Evolutionary conservation across 2,888 invertebrate genomes (phyloP).

Genomic region (Drosophila birchii): DNA sequence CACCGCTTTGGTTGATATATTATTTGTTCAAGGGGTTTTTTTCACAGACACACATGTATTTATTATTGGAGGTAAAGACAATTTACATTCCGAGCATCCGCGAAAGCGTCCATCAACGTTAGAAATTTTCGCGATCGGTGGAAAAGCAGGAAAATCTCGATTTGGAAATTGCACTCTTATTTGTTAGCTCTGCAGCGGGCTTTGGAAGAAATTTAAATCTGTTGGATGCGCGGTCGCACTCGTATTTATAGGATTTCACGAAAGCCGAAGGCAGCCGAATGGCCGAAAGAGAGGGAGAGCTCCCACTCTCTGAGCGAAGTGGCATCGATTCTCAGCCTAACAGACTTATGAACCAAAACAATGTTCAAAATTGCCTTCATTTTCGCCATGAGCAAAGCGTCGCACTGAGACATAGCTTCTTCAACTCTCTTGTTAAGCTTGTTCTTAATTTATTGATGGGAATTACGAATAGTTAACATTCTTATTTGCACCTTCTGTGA

Average conservation of each 20-base stretch:
- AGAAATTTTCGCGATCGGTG: conserved; percentile 3
- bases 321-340: not conserved
- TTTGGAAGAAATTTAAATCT: conserved; percentile 2
- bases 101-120: not conserved
- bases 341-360: not conserved
- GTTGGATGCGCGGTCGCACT: not conserved
- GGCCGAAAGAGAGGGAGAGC: not conserved
- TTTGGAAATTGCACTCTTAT: not conserved
- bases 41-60: conserved; percentile 25
- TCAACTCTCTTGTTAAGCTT: not conserved
- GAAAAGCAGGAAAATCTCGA: not conserved
- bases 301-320: not conserved
- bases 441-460: not conserved
- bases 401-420: too few species aligned
- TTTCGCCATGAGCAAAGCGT: too few species aligned
- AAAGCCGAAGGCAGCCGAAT: conserved; percentile 1
- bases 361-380: not conserved
- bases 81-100: not conserved
- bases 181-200: not conserved
- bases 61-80: not conserved
- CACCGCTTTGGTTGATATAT: conserved; percentile 7
- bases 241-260: conserved; percentile 1
- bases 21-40: conserved; percentile 8
- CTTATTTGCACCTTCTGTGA: not conserved
- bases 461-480: too few species aligned